phyloP scores from a whole-genome alignment of 64 coral and sea anemone genomes.

The Orbicella faveolata region DNA sequence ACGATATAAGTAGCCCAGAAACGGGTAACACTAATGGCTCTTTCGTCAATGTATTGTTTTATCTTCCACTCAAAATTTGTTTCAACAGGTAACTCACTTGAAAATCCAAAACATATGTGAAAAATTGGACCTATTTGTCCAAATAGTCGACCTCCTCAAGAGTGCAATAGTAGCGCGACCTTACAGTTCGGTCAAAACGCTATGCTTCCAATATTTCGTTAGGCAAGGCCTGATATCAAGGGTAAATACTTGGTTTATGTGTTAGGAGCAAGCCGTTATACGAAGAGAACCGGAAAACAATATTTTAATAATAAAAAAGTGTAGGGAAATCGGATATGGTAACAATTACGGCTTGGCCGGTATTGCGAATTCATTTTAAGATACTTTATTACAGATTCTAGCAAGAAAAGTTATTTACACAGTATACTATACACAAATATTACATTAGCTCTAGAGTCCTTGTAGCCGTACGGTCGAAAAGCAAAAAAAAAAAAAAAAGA shows the following conservation, averaged over 20 bases:
- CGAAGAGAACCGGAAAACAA: too few species aligned
- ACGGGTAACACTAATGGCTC: not conserved
- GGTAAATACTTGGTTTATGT: too few species aligned
- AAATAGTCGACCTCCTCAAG: too few species aligned
- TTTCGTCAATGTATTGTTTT: not conserved
- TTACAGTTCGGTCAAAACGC: too few species aligned
- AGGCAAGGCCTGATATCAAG: too few species aligned
- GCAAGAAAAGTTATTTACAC: slow-evolving; percentile 9
- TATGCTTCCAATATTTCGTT: too few species aligned
- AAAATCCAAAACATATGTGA: not conserved
- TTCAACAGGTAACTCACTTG: not conserved
- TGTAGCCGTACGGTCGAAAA: not conserved
- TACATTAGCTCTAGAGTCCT: not conserved
- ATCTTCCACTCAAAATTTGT: not conserved
- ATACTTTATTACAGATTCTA: slow-evolving; percentile 29
- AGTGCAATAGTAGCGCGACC: too few species aligned
- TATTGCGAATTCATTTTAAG: not conserved
- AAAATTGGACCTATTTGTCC: too few species aligned
- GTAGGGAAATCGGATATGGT: too few species aligned
- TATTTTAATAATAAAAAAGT: too few species aligned
- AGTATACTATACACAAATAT: not conserved
- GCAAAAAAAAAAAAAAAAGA: not conserved
- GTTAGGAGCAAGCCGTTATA: too few species aligned
- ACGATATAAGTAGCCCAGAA: not conserved
- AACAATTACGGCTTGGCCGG: too few species aligned